Conservation (phyloP, 1,140 invertebrate genomes). For the Euura lappo region DNA sequence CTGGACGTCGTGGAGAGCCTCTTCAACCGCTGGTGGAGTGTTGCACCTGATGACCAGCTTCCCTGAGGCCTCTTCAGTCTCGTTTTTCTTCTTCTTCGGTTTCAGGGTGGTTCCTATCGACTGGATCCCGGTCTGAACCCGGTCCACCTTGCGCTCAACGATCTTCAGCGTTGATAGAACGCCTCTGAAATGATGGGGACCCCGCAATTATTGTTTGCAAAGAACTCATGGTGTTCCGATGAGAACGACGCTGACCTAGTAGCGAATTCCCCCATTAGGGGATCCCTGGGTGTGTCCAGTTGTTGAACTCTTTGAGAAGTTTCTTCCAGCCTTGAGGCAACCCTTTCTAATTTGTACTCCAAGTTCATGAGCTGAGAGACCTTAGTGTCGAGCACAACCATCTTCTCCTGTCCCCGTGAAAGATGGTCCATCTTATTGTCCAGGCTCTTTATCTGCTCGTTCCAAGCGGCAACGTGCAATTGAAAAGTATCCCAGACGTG, state of each 20-base stretch:
- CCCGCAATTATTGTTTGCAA: conserved; percentile 25
- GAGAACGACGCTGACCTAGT: conserved; percentile 8
- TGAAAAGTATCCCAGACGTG: conserved; percentile 60
- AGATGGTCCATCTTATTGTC: conserved; percentile 52
- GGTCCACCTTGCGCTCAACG: conserved; percentile 48
- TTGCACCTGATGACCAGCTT: conserved; percentile 37
- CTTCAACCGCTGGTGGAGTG: conserved; percentile 36
- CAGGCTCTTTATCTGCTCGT: conserved; percentile 57
- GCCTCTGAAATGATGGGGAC: conserved; percentile 30
- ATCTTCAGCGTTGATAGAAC: conserved; percentile 48
- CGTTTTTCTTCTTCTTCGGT: conserved; percentile 19
- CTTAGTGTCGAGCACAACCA: conserved; percentile 44
- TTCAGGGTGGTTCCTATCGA: conserved; percentile 15
- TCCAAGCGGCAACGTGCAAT: conserved; percentile 57
- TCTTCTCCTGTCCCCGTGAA: conserved; percentile 50
- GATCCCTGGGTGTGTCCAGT: conserved; percentile 21
- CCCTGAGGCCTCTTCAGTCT: conserved; percentile 7
- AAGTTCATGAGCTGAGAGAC: conserved; percentile 37
- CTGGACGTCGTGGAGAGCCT: conserved; percentile 42
- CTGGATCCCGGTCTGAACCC: conserved; percentile 17
- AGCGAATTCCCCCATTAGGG: conserved; percentile 40
- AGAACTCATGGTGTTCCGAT: too few species aligned
- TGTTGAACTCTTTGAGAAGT: conserved; percentile 15
- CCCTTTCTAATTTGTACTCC: conserved; percentile 45
- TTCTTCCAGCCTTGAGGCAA: conserved; percentile 34